Evolutionary conservation across 2,113 vertebrate species (phyloP).

Genomic region (Chaetops frenatus): DNA sequence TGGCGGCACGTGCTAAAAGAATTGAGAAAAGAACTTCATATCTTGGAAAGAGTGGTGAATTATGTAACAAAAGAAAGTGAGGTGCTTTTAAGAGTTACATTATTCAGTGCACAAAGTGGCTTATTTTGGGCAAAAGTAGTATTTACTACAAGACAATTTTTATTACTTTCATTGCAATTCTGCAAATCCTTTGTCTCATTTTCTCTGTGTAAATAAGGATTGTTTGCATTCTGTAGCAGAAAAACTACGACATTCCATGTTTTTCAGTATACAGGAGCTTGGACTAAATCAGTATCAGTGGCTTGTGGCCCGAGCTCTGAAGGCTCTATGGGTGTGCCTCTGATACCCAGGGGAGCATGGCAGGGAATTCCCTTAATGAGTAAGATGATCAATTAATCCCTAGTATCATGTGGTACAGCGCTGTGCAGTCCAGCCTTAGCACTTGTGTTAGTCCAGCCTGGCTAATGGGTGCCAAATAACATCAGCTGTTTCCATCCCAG

Average conservation of each 20-base stretch:
- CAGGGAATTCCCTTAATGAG: background rate
- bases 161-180: background rate
- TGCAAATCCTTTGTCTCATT: background rate
- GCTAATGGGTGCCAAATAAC: background rate
- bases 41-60: background rate
- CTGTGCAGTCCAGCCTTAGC: background rate
- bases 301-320: background rate
- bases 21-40: background rate
- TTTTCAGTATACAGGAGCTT: background rate
- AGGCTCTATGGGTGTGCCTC: background rate
- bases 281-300: accelerated
- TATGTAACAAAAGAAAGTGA: background rate
- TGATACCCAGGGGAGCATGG: too few species aligned
- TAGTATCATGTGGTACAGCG: accelerated
- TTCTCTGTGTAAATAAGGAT: background rate
- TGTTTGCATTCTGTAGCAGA: background rate
- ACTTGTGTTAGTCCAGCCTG: background rate
- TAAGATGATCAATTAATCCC: background rate
- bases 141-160: background rate
- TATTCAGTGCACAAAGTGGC: background rate
- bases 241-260: background rate
- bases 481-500: background rate
- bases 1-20: background rate
- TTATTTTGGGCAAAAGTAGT: background rate
- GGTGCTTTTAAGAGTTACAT: background rate